Evolutionary conservation across 2,888 invertebrate species (phyloP).

Genomic region (Lasius platythorax): DNA sequence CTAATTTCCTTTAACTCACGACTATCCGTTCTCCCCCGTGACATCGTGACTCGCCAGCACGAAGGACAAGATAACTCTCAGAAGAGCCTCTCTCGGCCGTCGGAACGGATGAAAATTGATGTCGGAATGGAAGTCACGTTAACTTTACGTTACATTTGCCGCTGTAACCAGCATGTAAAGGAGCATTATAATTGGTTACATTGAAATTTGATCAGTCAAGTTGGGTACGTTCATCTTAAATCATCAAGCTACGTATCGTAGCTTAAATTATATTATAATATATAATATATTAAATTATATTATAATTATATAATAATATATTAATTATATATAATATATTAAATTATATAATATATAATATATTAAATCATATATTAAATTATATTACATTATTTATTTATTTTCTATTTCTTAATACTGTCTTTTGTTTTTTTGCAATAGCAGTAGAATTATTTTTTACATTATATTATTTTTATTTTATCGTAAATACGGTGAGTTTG

Average conservation of each 20-base stretch:
- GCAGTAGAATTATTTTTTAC: background rate
- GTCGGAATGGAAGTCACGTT: slow-evolving; percentile 35
- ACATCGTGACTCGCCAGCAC: slow-evolving; percentile 53
- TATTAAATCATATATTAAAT: background rate
- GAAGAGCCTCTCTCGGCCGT: slow-evolving; percentile 37
- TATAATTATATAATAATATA: background rate
- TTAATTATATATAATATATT: background rate
- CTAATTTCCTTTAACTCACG: slow-evolving; percentile 76
- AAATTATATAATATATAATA: background rate
- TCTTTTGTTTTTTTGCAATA: background rate
- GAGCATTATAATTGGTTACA: background rate
- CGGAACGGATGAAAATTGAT: slow-evolving; percentile 33
- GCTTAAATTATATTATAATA: background rate
- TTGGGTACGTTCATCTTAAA: background rate
- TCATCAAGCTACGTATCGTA: too few relatives aligned
- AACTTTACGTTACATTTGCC: slow-evolving; percentile 14
- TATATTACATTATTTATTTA: background rate
- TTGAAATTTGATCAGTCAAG: background rate
- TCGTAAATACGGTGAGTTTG: background rate
- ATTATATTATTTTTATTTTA: background rate
- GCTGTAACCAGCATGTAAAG: background rate
- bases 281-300: too few relatives aligned
- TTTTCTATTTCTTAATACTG: background rate
- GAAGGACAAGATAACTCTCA: slow-evolving; percentile 46
- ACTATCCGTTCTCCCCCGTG: slow-evolving; percentile 66